phyloP scores from a whole-genome alignment of 2,888 invertebrate genomes.

The Andrena fulva region DNA sequence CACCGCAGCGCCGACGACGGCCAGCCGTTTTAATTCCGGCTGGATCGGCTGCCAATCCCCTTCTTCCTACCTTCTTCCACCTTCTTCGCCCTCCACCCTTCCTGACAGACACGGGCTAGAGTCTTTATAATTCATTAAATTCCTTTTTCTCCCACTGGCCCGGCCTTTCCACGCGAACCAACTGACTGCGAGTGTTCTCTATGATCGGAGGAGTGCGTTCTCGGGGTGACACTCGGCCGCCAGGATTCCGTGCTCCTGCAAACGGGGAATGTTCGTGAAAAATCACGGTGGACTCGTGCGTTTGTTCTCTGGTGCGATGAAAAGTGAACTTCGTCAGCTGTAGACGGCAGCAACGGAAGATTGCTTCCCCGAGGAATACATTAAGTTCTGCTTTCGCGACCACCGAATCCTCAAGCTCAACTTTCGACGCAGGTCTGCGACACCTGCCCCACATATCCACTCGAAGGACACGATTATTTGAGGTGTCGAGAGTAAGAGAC shows the following conservation, averaged over 20 bases:
- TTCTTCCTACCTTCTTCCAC: constrained; percentile 11
- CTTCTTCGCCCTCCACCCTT: background rate
- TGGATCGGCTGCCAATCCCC: constrained; percentile 69
- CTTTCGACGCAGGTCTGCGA: too few relatives aligned
- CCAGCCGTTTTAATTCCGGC: constrained; percentile 71
- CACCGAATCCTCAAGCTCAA: background rate
- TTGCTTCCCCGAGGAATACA: background rate
- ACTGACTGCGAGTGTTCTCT: background rate
- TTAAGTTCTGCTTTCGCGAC: background rate
- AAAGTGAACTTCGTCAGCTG: background rate
- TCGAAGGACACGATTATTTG: too few relatives aligned
- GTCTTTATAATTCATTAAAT: constrained; percentile 63
- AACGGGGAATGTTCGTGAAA: background rate
- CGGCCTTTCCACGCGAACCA: constrained; percentile 23
- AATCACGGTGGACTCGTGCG: background rate
- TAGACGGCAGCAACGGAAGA: background rate
- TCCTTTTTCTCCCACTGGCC: constrained; percentile 49
- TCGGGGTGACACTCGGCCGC: background rate
- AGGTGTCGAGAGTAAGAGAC: too few relatives aligned
- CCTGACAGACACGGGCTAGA: constrained; percentile 14
- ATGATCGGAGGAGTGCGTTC: too few relatives aligned
- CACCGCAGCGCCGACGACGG: constrained; percentile 65
- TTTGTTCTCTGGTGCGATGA: background rate
- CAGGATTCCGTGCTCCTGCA: background rate
- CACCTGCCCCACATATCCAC: too few relatives aligned